Conservation (phyloP, 2,797 vertebrate species). For the Scarus forsteni region DNA sequence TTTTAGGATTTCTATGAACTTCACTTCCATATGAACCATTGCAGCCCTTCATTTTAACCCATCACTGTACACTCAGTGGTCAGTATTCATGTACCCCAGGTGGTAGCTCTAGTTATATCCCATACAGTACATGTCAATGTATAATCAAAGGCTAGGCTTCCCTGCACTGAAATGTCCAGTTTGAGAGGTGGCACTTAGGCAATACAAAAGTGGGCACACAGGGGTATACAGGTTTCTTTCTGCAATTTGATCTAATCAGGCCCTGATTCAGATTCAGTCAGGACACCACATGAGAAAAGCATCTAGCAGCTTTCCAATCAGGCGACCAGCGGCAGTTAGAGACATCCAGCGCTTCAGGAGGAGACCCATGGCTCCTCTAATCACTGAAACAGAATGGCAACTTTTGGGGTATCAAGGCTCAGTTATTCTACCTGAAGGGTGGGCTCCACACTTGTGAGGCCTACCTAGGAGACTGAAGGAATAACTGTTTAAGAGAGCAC, state of each 20-base stretch:
- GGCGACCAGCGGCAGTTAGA: constrained; percentile 57
- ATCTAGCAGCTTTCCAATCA: constrained; percentile 72
- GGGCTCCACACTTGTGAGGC: constrained; percentile 62
- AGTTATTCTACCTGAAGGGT: constrained; percentile 65
- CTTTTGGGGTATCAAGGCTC: constrained; percentile 70
- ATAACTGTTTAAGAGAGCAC: constrained; percentile 37
- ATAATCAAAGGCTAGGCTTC: constrained; percentile 62
- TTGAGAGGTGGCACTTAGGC: constrained; percentile 59
- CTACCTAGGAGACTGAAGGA: constrained; percentile 35
- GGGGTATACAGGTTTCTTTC: constrained; percentile 69
- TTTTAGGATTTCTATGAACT: no score
- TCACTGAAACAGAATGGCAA: constrained; percentile 70
- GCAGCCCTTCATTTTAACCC: no score
- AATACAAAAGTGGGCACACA: constrained; percentile 64
- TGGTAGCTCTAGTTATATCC: constrained; percentile 2
- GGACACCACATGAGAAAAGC: constrained; percentile 67
- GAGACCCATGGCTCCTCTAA: constrained; percentile 68
- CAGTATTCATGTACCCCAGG: no score
- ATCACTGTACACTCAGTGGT: no score
- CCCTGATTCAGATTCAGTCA: constrained; percentile 72
- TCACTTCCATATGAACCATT: no score
- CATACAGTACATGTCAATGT: constrained; percentile 17
- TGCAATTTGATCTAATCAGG: constrained; percentile 79
- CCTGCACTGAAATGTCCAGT: constrained; percentile 65
- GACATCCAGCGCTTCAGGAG: constrained; percentile 63